A percentile compares a stretch with the other conserved stretches of the same genome.
Conservation (phyloP, 2,113 vertebrate species). For the Uropsilus gracilis region DNA sequence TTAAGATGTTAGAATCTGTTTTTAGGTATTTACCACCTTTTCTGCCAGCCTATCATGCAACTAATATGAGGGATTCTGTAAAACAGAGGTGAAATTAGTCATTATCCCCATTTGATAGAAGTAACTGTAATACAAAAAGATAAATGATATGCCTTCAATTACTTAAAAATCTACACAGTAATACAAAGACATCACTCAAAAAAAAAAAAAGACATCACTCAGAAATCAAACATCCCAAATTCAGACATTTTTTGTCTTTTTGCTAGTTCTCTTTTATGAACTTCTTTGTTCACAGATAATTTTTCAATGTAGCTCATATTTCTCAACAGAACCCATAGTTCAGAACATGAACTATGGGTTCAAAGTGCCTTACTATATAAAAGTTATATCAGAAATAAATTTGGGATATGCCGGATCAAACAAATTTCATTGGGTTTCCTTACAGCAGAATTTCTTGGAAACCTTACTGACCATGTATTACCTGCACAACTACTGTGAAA, state of each 20-base stretch:
- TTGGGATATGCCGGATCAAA: not conserved
- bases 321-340: not conserved
- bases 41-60: not conserved
- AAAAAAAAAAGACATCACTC: not conserved
- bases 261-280: not conserved
- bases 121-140: not conserved
- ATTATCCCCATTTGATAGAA: not conserved
- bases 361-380: not conserved
- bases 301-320: constrained; percentile 1
- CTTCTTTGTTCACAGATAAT: not conserved
- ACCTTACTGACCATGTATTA: not conserved
- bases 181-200: not conserved
- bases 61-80: constrained; percentile 13
- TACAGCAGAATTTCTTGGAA: not conserved
- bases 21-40: not conserved
- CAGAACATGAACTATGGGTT: too few relatives aligned
- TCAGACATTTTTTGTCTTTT: constrained; percentile 17
- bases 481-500: not conserved
- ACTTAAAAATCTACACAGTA: too few relatives aligned
- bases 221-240: constrained; percentile 18
- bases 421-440: not conserved
- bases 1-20: not conserved
- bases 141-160: not conserved
- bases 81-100: constrained; percentile 8
- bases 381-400: not conserved